Evolutionary conservation across 2,888 invertebrate genomes (phyloP), one percentile per base, ranked within the genome.

Genomic region (Mermis nigrescens): DNA sequence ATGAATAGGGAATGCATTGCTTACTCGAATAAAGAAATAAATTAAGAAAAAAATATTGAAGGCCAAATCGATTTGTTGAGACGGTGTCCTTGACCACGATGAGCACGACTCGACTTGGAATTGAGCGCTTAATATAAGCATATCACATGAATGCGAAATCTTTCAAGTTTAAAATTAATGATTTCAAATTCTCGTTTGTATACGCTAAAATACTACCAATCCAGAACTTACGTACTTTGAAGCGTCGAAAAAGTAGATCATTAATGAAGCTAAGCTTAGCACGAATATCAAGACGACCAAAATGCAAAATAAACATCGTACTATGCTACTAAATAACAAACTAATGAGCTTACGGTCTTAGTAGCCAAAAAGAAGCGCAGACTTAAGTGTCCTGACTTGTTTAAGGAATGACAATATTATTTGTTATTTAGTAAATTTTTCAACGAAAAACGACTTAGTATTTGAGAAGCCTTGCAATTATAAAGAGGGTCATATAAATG

Each of bases 11-110:
- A 38, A 12, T 38, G n/a, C n/a, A 22, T 31, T 62, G 83, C 90
- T 88, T 82, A 98, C 98, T 85, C 98, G 85, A 85, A 99, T 95
- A 85, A 98, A 95, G 88, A 98, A 98, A 85, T 99, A 98, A 82
- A 99, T 92, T 88, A 99, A 92, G 87, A 99, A 98, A 88, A 99
- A 98, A 83, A 98, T 94, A 85, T 98, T 98, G 85, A 98, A 98
- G 82, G 95, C 95, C 83, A 99, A 86, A 84, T 98, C 98, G 82
- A 98, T 94, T 83, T 99, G 98, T 83, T 99, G 98, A 79, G 95
- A 95, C 79, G 91, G 87, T 82, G 92, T 95, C 80, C 88, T 83
- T 81, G 91, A 90, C 98, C 98, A 98, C 77, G 86, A 85, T 80
- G 88, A 87, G 82, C 98, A 98, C 77, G 88, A 86, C 80, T 98